Evolutionary conservation across 2,113 vertebrate species (phyloP), one percentile per base, ranked within the genome.

Genomic region (Otocyon megalotis): DNA sequence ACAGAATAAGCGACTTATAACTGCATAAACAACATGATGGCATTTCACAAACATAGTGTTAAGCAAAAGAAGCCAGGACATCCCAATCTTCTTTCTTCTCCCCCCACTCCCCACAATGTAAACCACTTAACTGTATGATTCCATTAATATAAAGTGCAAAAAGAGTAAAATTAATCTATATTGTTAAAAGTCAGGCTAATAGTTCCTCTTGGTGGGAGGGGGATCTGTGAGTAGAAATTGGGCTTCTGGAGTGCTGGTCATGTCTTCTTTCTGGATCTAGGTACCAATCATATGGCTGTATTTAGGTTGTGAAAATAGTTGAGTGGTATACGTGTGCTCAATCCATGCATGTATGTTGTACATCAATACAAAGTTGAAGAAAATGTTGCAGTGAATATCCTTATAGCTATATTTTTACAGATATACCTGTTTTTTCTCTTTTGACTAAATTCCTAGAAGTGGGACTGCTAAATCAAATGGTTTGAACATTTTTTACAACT

Each of bases 21-120:
- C 72, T 63, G 92, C 3, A 37, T 58, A 28, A 93, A 96, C 35
- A 60, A 20, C n/a, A 30, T 22, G n/a, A 56, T 65, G 17, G 22
- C 82, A 81, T 22, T 60, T 96, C 74, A 87, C 3, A 63, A 87
- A 93, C 16, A 79, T 54, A 72, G 85, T 19, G 56, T 83, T 84
- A 77, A 91, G 13, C 56, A 77, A 85, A 94, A 97, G 80, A 87
- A 95, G 17, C 32, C 43, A 93, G 58, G 50, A 19, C 28, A 32
- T 69, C 62, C 20, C 37, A 60, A 19, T 2, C 11, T 65, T 24
- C 43, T 14, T 20, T 35, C 69, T 65, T 1, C 20, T 2, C 20
- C 17, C 26, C 32, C 14, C 9, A 84, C 48, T 54, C 58, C 7
- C 15, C 26, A 50, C 14, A 50, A 50, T 11, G 60, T 11, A 69